These are phyloP conservation scores for Chlamydotis undulata DNA, from an alignment of 2,113 vertebrate genomes.

Conservation along the genomic window DNA sequence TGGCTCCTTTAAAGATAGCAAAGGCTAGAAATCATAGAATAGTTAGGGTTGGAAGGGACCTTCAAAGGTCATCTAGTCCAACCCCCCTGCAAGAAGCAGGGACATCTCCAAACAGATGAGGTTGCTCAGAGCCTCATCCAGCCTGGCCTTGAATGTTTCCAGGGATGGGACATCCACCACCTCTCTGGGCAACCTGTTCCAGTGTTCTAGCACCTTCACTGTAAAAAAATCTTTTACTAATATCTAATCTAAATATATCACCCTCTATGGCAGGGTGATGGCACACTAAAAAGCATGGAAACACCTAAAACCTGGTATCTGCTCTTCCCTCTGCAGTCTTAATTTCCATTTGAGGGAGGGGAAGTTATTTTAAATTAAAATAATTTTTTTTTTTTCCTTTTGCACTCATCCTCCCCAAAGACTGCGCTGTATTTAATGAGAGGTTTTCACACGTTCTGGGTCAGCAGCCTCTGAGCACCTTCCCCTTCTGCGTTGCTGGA, in stretches of 20 bases:
- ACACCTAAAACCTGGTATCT: not conserved
- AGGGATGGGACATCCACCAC: no score
- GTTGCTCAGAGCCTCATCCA: no score
- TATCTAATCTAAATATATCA: no score
- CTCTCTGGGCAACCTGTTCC: no score
- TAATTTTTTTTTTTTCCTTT: not conserved
- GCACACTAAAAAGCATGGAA: not conserved
- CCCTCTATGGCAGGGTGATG: not conserved
- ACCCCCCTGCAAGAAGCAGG: no score
- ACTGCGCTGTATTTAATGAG: not conserved
- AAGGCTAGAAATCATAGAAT: not conserved
- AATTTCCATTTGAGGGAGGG: not conserved
- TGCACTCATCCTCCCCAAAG: not conserved
- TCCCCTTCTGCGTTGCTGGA: not conserved
- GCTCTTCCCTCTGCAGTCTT: not conserved
- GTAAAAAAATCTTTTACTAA: no score
- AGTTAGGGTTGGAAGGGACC: no score
- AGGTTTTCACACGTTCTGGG: not conserved
- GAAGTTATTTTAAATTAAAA: not conserved
- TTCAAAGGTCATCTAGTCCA: no score
- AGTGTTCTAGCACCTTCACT: no score
- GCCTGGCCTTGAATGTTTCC: no score
- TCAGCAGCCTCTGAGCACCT: not conserved
- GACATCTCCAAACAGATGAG: no score
- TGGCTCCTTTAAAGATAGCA: not conserved